Evolutionary conservation across 2,888 invertebrate genomes (phyloP), one percentile per base, ranked within the genome.

Genomic region (Drosophila dives): DNA sequence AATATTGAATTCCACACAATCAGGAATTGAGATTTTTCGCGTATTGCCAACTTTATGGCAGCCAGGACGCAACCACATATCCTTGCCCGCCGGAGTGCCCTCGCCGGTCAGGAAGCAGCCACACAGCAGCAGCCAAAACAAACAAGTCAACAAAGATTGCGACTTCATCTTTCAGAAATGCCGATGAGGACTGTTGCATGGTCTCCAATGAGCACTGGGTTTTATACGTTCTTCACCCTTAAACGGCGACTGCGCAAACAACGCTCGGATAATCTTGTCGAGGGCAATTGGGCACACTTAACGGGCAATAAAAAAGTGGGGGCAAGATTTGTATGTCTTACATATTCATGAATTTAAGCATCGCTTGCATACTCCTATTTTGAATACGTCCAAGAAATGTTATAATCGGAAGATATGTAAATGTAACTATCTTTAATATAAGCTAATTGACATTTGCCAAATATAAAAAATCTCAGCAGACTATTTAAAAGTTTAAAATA

Each of bases 31-130:
- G 79, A 98, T 96, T 87, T 95, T 96, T 71, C 97, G 94, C 0
- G 97, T 97, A 92, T 97, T 93, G 95, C 97, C 97, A 79, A 96
- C 95, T 94, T 95, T 95, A 90, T 97, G 96, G 89, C 97, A 97
- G 60, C 97, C 97, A 26, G 97, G 96, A 87, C 95, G 95, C 77
- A 95, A 94, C 96, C 96, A 97, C 53, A 94, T 91, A 75, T 95
- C 94, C 80, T 93, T 91, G 85, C 74, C 67, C 48, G 63, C 58
- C 50, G 48, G 29, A 17, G 45, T 71, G 32, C 72, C 62, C 34
- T 72, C 76, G 7, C 59, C 67, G 15, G 34, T 48, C 36, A 75
- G 15, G 12, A 78, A 67, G 48, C 76, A 81, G 20, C 81, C 70
- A 5, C 83, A 60, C 26, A 86, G 56, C 40, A 89, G 64, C 51